Conservation (phyloP, 2,888 invertebrate species). For the Chironomus tentans region DNA sequence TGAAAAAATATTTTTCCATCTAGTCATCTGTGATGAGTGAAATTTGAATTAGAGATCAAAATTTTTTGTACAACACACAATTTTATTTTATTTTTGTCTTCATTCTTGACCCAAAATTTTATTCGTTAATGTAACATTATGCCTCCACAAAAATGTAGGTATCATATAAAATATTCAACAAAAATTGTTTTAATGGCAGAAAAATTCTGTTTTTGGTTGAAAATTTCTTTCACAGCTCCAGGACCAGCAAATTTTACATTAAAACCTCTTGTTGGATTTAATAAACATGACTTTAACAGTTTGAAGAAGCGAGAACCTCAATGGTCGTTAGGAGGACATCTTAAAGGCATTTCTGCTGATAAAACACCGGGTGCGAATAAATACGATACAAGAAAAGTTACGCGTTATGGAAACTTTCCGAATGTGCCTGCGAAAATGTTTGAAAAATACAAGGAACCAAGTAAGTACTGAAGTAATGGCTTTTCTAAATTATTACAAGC, state of each 20-base stretch:
- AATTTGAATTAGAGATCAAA: not conserved
- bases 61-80: not conserved
- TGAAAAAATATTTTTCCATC: not conserved
- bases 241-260: not conserved
- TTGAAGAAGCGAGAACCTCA: not conserved
- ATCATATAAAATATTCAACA: not conserved
- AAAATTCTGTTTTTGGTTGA: not conserved
- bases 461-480: not conserved
- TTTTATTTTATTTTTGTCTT: no score
- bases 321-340: not conserved
- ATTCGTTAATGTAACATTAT: not conserved
- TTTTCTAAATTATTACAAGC: not conserved
- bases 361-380: not conserved
- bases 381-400: not conserved
- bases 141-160: not conserved
- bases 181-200: not conserved
- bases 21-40: not conserved
- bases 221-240: not conserved
- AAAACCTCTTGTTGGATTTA: not conserved
- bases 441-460: not conserved
- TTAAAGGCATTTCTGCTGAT: not conserved
- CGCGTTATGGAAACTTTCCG: not conserved
- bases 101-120: not conserved
- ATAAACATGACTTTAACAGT: not conserved
- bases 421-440: not conserved